phyloP scores from a whole-genome alignment of 2,888 invertebrate species.

The Orthosia cruda region DNA sequence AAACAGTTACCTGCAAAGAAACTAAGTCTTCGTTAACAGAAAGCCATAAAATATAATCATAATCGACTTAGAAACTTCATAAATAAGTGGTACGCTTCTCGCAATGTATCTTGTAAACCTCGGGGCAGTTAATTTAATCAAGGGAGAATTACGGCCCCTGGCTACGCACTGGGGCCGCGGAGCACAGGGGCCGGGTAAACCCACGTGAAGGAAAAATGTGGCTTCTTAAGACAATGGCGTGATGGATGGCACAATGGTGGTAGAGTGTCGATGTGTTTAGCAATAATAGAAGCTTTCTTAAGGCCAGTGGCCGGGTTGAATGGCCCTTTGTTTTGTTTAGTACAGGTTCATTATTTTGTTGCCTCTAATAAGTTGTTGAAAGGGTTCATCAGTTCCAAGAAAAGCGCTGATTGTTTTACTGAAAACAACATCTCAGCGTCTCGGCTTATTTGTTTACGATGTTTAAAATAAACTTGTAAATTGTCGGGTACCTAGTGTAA shows the following conservation, averaged over 20 bases:
- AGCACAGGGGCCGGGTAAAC: conserved; percentile 23
- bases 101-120: conserved; percentile 55
- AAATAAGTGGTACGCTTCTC: conserved; percentile 43
- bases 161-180: conserved; percentile 24
- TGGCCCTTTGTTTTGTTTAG: not conserved
- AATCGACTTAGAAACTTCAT: conserved; percentile 44
- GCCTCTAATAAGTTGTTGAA: not conserved
- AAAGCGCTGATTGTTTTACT: not conserved
- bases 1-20: conserved; percentile 34
- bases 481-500: no score
- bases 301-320: not conserved
- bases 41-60: conserved; percentile 41
- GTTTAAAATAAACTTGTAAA: not conserved
- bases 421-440: not conserved
- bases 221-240: conserved; percentile 41
- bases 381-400: not conserved
- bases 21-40: conserved; percentile 4
- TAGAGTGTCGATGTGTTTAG: conserved; percentile 10
- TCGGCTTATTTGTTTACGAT: not conserved
- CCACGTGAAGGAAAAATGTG: conserved; percentile 49
- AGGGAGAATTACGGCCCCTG: conserved; percentile 45
- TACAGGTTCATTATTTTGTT: not conserved
- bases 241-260: conserved; percentile 31
- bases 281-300: conserved; percentile 15
- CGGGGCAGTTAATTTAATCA: conserved; percentile 63